Conservation (phyloP, 2,797 vertebrate genomes). For the Hafferia zeledoni region DNA sequence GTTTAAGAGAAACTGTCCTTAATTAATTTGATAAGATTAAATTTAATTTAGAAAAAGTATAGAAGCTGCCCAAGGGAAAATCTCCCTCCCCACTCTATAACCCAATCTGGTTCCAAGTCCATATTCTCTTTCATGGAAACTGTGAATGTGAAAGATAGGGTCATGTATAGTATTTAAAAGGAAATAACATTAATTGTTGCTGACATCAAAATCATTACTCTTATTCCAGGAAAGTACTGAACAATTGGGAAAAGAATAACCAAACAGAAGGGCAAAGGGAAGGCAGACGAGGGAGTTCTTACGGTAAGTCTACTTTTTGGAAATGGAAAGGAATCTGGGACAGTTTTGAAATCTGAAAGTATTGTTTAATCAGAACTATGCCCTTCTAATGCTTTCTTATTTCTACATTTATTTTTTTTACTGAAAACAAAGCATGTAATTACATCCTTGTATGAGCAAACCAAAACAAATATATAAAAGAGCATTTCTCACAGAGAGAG, state of each 20-base stretch:
- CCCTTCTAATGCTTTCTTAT: not conserved
- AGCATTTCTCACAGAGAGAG: not conserved
- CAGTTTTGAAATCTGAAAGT: not conserved
- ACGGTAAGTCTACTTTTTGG: not conserved
- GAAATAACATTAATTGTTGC: not conserved
- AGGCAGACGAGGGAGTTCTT: not conserved
- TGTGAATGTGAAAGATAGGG: not conserved
- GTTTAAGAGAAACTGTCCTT: slow-evolving; percentile 41
- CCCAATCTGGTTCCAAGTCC: not conserved
- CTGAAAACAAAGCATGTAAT: not conserved
- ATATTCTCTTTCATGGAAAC: not conserved
- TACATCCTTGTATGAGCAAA: not conserved
- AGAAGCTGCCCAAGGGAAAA: slow-evolving; percentile 45
- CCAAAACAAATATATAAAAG: not conserved
- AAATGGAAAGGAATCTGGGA: not conserved
- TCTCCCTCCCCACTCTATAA: not conserved
- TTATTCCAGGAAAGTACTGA: not conserved
- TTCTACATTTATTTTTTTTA: not conserved
- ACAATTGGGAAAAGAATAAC: not conserved
- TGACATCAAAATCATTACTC: not conserved
- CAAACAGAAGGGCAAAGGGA: not conserved
- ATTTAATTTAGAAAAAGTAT: slow-evolving; percentile 49
- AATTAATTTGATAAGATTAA: slow-evolving; percentile 54
- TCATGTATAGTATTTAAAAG: not conserved
- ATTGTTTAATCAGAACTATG: not conserved